Percentiles rank a stretch among this genome's conserved stretches.
These are phyloP conservation scores for Mus spicilegus DNA, from an alignment of 2,113 vertebrate species.

Conservation along the genomic window DNA sequence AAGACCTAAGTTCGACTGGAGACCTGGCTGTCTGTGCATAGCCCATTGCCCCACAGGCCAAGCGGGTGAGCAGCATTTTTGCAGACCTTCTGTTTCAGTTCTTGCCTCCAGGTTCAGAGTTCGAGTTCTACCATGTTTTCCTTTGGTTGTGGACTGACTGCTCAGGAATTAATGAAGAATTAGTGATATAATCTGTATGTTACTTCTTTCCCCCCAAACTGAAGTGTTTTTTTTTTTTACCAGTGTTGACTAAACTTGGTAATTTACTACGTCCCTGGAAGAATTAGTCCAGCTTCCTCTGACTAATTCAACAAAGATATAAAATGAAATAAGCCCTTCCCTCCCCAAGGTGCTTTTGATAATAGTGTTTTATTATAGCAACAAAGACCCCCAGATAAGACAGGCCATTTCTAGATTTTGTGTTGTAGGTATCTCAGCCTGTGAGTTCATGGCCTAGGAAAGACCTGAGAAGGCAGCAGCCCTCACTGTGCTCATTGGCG, in stretches of 20 bases:
- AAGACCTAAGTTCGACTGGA: no score
- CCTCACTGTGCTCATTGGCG: fast-evolving
- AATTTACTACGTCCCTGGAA: neutral
- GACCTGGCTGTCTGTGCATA: no score
- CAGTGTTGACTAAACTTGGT: neutral
- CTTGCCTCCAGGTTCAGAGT: neutral
- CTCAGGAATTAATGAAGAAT: neutral
- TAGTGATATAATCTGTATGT: neutral
- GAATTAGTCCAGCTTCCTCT: neutral
- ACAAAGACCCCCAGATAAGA: neutral
- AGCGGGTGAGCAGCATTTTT: neutral
- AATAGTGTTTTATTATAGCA: neutral
- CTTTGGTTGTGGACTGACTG: no score
- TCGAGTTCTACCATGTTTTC: neutral
- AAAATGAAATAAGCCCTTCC: neutral
- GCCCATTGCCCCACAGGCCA: no score
- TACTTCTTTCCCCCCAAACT: neutral
- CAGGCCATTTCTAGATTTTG: neutral
- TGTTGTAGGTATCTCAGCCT: neutral
- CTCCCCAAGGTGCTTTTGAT: neutral
- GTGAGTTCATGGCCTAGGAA: neutral
- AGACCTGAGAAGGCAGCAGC: fast-evolving
- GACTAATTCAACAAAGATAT: neutral
- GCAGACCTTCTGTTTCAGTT: neutral
- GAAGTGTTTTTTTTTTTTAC: neutral